phyloP scores from a whole-genome alignment of 2,797 vertebrate species.

The Odontamblyopus rebecca region DNA sequence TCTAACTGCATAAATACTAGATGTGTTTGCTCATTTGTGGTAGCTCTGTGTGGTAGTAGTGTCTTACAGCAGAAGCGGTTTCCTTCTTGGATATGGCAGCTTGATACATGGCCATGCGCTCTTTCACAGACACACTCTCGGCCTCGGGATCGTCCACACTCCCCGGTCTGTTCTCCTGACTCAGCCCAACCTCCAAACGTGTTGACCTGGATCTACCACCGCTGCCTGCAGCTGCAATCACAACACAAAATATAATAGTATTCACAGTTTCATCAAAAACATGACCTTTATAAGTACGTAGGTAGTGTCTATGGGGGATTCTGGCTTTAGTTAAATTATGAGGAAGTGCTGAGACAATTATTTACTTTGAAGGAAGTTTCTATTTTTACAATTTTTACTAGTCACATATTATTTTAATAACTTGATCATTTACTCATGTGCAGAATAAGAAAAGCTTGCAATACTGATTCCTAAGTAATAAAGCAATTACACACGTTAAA shows the following conservation, averaged over 20 bases:
- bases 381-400: not conserved
- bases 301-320: no score
- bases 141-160: slow-evolving; percentile 71
- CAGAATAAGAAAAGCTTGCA: no score
- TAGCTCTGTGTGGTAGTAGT: not conserved
- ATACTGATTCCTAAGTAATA: no score
- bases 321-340: not conserved
- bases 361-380: not conserved
- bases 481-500: no score
- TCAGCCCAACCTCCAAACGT: slow-evolving; percentile 54
- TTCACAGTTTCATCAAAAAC: not conserved
- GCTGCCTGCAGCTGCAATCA: slow-evolving; percentile 61
- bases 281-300: not conserved
- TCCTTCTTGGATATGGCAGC: slow-evolving; percentile 84
- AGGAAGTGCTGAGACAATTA: not conserved
- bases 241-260: slow-evolving; percentile 25
- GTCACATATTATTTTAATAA: not conserved
- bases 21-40: not conserved
- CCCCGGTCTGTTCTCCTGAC: slow-evolving; percentile 50
- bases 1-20: not conserved
- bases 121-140: slow-evolving; percentile 85
- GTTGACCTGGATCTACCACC: slow-evolving; percentile 50
- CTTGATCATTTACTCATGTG: no score
- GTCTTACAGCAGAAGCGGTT: slow-evolving; percentile 49
- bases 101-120: slow-evolving; percentile 91